A percentile compares a stretch with the other conserved stretches of the same genome.
These are phyloP conservation scores for Craterocephalus amniculus DNA, from an alignment of 2,797 vertebrate species.

Conservation along the genomic window DNA sequence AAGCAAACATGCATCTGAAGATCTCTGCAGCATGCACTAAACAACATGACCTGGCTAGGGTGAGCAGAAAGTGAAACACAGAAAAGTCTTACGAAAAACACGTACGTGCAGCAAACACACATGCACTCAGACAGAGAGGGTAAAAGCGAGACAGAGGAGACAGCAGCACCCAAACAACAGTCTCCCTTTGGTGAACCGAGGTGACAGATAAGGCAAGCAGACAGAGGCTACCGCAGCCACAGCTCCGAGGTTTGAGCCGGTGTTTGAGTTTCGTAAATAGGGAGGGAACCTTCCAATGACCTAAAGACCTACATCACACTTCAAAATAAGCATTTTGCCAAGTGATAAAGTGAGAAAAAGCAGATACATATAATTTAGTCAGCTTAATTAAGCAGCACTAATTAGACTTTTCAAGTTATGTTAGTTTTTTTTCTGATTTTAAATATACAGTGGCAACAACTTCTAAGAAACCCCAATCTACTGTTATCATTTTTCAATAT, in stretches of 20 bases:
- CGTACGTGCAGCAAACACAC: constrained; percentile 5
- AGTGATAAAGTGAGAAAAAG: neutral
- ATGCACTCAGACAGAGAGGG: constrained; percentile 14
- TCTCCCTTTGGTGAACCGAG: constrained; percentile 55
- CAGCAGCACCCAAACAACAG: constrained; percentile 72
- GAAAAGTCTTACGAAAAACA: constrained; percentile 4
- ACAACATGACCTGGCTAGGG: constrained; percentile 3
- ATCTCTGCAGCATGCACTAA: neutral
- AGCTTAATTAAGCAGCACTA: constrained; percentile 56
- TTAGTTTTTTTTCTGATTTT: neutral
- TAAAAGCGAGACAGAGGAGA: constrained; percentile 58
- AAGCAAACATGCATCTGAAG: constrained; percentile 3
- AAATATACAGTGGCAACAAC: constrained; percentile 9
- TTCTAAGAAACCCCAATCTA: constrained; percentile 12
- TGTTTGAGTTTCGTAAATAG: neutral
- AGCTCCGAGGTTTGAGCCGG: constrained; percentile 32
- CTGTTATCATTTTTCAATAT: constrained; percentile 17
- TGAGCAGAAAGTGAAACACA: constrained; percentile 10
- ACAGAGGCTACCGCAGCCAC: constrained; percentile 36
- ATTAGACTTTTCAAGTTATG: constrained; percentile 40
- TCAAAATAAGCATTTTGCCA: neutral
- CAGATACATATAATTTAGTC: constrained; percentile 24
- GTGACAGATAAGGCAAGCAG: constrained; percentile 59
- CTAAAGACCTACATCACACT: constrained; percentile 26
- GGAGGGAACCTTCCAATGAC: neutral